Evolutionary conservation across 2,113 vertebrate species (phyloP), one percentile per base, ranked within the genome.

Genomic region (Arvicanthis niloticus): DNA sequence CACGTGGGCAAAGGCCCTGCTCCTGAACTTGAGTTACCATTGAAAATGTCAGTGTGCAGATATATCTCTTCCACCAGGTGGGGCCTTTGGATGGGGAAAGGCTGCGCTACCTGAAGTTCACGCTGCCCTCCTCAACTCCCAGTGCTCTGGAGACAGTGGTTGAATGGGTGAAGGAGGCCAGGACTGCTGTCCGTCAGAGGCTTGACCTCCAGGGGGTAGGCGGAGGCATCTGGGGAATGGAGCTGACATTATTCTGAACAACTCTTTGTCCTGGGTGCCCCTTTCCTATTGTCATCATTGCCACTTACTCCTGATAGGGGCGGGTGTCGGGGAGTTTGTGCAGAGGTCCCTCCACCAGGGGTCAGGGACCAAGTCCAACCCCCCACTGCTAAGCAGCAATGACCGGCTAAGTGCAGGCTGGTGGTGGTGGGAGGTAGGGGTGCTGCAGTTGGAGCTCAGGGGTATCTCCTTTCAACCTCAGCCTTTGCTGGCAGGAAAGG

Each of bases 21-120:
- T 94, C 91, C 94, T 60, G 95, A 97, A 86, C 62, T 84, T 37
- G 96, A 96, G 93, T 96, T 87, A 91, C 93, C 93, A 95, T 48
- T 89, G 95, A 95, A 75, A 48, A 60, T 24, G 22, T 72, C 85
- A 92, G 93, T 68, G 91, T 91, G 94, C 3, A 31, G 86, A 62
- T 68, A 40, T 22, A 73, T 76, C 81, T 82, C 81, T 91, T 53
- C 73, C 76, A 60, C 51, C 68, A 19, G 51, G 51, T 40, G 72
- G 58, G 85, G 56, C 82, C 72, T 92, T 75, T 13, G 80, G 42
- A 29, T 48, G 34, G 51, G 1, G 9, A 45, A 40, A 45, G 51
- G 75, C 53, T 56, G 78, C 2, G 1, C 56, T 10, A 34, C 29
- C 42, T 37, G 56, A 65, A 17, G 88, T 68, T 60, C 76, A 7